Evolutionary conservation across 2,113 vertebrate species (phyloP), one percentile per base, ranked within the genome.

Genomic region (Lasiurus cinereus): DNA sequence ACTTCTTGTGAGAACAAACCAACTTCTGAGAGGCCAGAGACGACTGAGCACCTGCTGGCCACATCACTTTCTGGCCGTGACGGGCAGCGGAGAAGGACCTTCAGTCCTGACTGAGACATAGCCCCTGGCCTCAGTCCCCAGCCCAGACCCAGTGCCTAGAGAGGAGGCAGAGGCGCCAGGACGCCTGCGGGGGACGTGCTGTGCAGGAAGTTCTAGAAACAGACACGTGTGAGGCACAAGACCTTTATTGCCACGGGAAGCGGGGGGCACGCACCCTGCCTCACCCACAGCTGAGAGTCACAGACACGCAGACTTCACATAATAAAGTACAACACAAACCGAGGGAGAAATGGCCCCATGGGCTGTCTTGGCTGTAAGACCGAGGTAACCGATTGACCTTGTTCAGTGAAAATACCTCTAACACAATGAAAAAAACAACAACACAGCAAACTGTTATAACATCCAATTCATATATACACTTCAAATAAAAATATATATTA

Each of bases 401-500:
- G 88, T 94, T 97, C 94, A 96, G 96, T 97, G 95, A 94, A 97
- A 97, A 97, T 88, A 96, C 88, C 93, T 96, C 96, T 36, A 96
- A 96, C 79, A 93, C 82, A 97, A 97, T 94, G 69, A 95, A 97
- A 94, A 93, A 98, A 16, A 50, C 12, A 50, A 2, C 50, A 24
- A 29, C 62, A 97, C 70, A 39, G 39, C 94, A 92, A 93, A 96
- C 94, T 95, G 96, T 97, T 2, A 72, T 96, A 98, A 98, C 97
- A 96, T 96, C 98, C 79, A 90, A 96, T 93, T 97, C 92, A 97
- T 97, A 98, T 96, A 97, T 96, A 98, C 97, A 97, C 97, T 97
- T 98, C 97, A 98, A 98, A 98, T 98, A 97, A 98, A 98, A 98
- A 98, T 98, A 98, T 97, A 96, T 97, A 98, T 98, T 98, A 99